Evolutionary conservation across 2,797 vertebrate genomes (phyloP).

Genomic region (Glossophaga mutica): DNA sequence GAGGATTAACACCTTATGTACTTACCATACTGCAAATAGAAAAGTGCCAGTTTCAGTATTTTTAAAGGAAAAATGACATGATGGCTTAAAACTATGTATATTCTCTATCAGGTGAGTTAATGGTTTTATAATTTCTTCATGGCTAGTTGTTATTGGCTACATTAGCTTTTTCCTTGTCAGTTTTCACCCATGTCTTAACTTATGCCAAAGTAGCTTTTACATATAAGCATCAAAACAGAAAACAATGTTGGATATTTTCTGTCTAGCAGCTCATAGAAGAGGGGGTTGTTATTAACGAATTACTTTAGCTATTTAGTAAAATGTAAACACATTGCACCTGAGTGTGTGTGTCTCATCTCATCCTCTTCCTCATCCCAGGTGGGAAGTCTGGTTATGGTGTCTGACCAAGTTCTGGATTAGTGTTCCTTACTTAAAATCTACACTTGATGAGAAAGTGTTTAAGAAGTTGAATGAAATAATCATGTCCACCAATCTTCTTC

Average conservation of each 20-base stretch:
- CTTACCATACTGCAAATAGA: slow-evolving; percentile 72
- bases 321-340: slow-evolving; percentile 63
- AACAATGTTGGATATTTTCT: not conserved
- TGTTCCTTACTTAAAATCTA: slow-evolving; percentile 66
- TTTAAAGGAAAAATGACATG: slow-evolving; percentile 56
- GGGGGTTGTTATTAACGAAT: not conserved
- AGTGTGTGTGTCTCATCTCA: slow-evolving; percentile 63
- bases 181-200: slow-evolving; percentile 47
- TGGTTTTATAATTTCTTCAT: slow-evolving; percentile 50
- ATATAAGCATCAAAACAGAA: slow-evolving; percentile 49
- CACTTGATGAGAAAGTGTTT: slow-evolving; percentile 66
- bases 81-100: slow-evolving; percentile 44
- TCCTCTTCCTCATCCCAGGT: slow-evolving; percentile 61
- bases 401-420: slow-evolving; percentile 61
- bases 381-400: slow-evolving; percentile 55
- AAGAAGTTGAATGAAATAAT: slow-evolving; percentile 53
- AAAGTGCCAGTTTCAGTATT: slow-evolving; percentile 66
- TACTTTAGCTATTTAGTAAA: slow-evolving; percentile 61
- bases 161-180: slow-evolving; percentile 36
- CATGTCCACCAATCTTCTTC: not conserved
- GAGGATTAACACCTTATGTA: slow-evolving; percentile 92
- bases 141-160: slow-evolving; percentile 33
- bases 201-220: slow-evolving; percentile 43
- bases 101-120: slow-evolving; percentile 56
- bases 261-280: slow-evolving; percentile 6